Evolutionary conservation across 2,888 invertebrate genomes (phyloP), one percentile per base, ranked within the genome.

Genomic region (Orthosia cruda): DNA sequence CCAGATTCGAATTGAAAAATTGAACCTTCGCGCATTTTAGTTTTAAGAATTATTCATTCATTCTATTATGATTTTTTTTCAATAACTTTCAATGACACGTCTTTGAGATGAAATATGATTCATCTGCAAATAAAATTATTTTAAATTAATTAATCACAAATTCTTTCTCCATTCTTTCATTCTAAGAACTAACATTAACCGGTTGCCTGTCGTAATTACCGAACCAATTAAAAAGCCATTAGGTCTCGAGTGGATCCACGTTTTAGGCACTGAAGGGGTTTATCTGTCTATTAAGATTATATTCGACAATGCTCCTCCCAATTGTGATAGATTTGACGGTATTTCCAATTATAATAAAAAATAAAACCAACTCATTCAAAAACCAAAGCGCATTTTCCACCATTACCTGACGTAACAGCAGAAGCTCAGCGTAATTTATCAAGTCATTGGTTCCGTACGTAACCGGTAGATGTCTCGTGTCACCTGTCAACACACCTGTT

Each of bases 401-500:
- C 32, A 32, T 7, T 40, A 40, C 9, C 40, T 9, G 40, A 40
- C 40, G 40, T 40, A 40, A 40, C 40, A 40, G 40, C 40, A 40
- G 67, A 54, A 52, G 45, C 26, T 55, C 2, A 32, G 16, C 23
- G 71, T 74, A 47, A 77, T 74, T 71, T 76, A 83, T 83, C 70
- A 77, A 63, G 69, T 58, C 57, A 71, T 81, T 81, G 40, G 69
- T 71, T 73, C 55, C 23, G 58, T 75, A 65, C 77, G 74, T 84
- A 82, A 74, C 66, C 50, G 54, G 72, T 77, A 75, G 79, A 72
- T 80, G 83, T 75, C 62, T 45, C 71, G 69, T 77, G 82, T 84
- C 84, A 75, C 23, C 80, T 87, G 89, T 89, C 88, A 87, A 89
- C 83, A 89, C 87, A 86, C 82, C 77, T 75, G 85, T 83, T 84